phyloP scores from a whole-genome alignment of 1,140 invertebrate genomes.

The Saccostrea glomerata region DNA sequence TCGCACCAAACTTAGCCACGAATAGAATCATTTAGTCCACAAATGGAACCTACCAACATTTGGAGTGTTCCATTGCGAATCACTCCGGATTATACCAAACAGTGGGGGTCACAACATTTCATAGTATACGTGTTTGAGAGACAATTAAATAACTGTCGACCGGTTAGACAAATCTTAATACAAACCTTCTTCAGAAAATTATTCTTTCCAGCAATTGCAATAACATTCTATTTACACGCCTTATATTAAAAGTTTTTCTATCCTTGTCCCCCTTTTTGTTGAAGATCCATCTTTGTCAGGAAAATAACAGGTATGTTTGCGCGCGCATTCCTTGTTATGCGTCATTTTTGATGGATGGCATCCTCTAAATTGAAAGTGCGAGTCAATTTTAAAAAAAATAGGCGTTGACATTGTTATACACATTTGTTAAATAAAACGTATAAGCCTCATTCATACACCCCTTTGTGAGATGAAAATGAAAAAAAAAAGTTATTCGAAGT shows the following conservation, averaged over 20 bases:
- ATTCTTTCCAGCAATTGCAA: neutral
- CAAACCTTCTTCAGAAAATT: neutral
- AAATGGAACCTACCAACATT: conserved; percentile 36
- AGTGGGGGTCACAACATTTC: conserved; percentile 29
- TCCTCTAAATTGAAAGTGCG: neutral
- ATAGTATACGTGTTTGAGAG: neutral
- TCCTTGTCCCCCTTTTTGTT: conserved; percentile 21
- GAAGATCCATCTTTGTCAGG: neutral
- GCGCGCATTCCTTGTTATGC: conserved; percentile 17
- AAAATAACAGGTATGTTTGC: neutral
- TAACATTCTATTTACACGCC: neutral
- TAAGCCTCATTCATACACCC: neutral
- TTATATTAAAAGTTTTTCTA: neutral
- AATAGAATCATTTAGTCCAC: conserved; percentile 9
- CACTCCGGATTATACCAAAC: conserved; percentile 13
- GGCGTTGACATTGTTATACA: too few species aligned
- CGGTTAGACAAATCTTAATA: neutral
- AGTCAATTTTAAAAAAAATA: neutral
- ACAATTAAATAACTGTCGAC: neutral
- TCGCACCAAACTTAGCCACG: neutral
- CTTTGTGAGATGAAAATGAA: neutral
- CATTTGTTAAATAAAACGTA: too few species aligned
- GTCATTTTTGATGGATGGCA: neutral
- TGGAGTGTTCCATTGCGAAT: conserved; percentile 33
- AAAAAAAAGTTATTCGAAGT: too few species aligned